Conservation (phyloP, 2,888 invertebrate species). For the Lasioglossum zephyrum region DNA sequence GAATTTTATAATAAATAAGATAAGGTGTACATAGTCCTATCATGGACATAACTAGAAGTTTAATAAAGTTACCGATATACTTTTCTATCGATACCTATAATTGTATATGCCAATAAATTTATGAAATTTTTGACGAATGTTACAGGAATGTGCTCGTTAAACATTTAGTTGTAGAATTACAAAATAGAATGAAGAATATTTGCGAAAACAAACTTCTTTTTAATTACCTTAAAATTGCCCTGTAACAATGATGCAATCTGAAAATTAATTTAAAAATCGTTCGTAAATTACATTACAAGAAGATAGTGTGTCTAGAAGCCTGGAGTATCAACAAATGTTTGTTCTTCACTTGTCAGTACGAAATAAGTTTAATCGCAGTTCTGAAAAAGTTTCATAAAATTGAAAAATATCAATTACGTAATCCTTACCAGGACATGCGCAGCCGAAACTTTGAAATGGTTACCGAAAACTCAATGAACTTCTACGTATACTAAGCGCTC, state of each 20-base stretch:
- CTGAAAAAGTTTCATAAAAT: not conserved
- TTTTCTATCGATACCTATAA: not conserved
- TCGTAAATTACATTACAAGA: not conserved
- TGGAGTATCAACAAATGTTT: not conserved
- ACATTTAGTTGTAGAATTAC: not conserved
- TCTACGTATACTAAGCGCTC: not conserved
- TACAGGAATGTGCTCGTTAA: not conserved
- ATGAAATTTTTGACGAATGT: not conserved
- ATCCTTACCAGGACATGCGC: conserved; percentile 15
- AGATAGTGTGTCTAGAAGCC: not conserved
- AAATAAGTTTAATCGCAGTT: not conserved
- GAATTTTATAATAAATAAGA: not conserved
- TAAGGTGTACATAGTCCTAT: conserved; percentile 42
- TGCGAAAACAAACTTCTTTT: not conserved
- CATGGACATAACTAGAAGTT: not conserved
- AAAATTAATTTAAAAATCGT: not conserved
- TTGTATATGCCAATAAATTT: not conserved
- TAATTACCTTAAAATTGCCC: not conserved
- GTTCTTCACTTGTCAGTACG: not conserved
- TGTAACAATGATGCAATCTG: not conserved
- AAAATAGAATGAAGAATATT: not conserved
- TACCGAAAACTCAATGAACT: not conserved
- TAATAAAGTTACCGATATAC: not conserved
- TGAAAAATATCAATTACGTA: not conserved
- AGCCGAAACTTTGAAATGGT: not conserved